phyloP scores from a whole-genome alignment of 2,113 vertebrate genomes.

The Centropristis striata region DNA sequence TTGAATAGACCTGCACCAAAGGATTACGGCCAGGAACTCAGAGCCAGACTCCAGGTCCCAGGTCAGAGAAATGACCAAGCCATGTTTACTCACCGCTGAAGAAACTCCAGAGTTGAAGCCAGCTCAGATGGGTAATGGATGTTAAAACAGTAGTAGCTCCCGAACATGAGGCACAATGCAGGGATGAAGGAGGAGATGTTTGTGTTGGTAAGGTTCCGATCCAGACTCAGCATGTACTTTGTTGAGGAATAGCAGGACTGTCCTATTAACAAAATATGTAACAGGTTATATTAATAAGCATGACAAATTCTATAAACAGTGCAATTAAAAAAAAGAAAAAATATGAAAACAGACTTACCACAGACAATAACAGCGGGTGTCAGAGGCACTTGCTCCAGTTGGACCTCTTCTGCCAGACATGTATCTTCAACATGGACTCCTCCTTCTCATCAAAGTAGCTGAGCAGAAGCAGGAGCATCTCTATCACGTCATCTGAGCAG shows the following conservation, averaged over 20 bases:
- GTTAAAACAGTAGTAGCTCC: conserved; percentile 22
- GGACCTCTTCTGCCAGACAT: conserved; percentile 15
- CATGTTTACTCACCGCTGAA: conserved; percentile 35
- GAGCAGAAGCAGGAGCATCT: conserved; percentile 32
- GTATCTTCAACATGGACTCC: conserved; percentile 14
- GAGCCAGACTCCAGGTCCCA: too few relatives aligned
- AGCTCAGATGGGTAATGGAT: conserved; percentile 30
- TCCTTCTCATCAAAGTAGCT: not conserved
- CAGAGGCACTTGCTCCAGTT: conserved; percentile 31
- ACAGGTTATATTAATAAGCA: conserved; percentile 12
- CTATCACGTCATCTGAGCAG: conserved; percentile 31
- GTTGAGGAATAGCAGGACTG: conserved; percentile 26
- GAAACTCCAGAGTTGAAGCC: conserved; percentile 47
- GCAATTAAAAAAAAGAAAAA: too few relatives aligned
- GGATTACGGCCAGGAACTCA: too few relatives aligned
- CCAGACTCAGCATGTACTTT: conserved; percentile 26
- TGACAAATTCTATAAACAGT: too few relatives aligned
- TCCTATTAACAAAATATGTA: not conserved
- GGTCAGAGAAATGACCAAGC: too few relatives aligned
- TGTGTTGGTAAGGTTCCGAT: not conserved
- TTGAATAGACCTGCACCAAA: too few relatives aligned
- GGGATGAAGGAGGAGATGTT: conserved; percentile 30
- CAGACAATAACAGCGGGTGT: conserved; percentile 17
- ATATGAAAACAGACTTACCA: conserved; percentile 39
- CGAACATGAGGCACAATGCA: conserved; percentile 42